A percentile compares a stretch with the other conserved stretches of the same genome.
These are phyloP conservation scores for Branchinecta lindahli DNA, from an alignment of 1,140 invertebrate species.

Conservation along the genomic window DNA sequence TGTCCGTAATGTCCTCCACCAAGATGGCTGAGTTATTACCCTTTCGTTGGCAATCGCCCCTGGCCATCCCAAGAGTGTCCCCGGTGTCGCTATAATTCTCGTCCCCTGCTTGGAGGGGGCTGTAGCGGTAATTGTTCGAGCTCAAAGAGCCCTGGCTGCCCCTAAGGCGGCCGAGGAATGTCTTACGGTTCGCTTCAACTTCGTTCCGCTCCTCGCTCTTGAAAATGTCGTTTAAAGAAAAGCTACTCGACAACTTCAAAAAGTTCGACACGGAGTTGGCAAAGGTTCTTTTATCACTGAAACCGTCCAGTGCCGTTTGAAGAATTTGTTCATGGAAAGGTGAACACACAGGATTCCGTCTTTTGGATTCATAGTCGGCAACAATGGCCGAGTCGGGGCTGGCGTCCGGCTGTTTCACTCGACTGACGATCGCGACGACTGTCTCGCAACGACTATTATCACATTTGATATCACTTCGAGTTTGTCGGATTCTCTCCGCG, in stretches of 20 bases:
- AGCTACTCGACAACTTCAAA: slow-evolving; percentile 15
- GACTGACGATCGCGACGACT: background rate
- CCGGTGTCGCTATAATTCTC: slow-evolving; percentile 12
- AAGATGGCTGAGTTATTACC: background rate
- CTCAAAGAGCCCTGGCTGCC: slow-evolving; percentile 19
- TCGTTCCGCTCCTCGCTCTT: background rate
- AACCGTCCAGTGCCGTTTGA: background rate
- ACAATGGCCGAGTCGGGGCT: slow-evolving; percentile 23
- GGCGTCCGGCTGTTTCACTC: slow-evolving; percentile 16
- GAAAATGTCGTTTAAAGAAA: slow-evolving; percentile 19
- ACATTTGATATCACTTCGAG: slow-evolving; percentile 12
- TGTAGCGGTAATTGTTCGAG: slow-evolving; percentile 19
- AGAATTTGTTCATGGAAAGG: slow-evolving; percentile 16
- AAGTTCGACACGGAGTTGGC: slow-evolving; percentile 4
- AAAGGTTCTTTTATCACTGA: slow-evolving; percentile 9
- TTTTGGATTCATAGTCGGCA: slow-evolving; percentile 16
- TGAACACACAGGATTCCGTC: slow-evolving; percentile 3
- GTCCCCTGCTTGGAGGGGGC: slow-evolving; percentile 18
- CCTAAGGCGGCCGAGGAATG: slow-evolving; percentile 16
- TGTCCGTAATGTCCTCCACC: slow-evolving; percentile 6
- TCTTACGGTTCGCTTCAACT: background rate
- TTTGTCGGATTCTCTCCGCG: background rate
- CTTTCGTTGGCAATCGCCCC: slow-evolving; percentile 14
- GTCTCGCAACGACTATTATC: background rate
- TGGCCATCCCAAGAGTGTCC: slow-evolving; percentile 2